Evolutionary conservation across 1,140 invertebrate species (phyloP).

Genomic region (Carcinoscorpius rotundicauda): DNA sequence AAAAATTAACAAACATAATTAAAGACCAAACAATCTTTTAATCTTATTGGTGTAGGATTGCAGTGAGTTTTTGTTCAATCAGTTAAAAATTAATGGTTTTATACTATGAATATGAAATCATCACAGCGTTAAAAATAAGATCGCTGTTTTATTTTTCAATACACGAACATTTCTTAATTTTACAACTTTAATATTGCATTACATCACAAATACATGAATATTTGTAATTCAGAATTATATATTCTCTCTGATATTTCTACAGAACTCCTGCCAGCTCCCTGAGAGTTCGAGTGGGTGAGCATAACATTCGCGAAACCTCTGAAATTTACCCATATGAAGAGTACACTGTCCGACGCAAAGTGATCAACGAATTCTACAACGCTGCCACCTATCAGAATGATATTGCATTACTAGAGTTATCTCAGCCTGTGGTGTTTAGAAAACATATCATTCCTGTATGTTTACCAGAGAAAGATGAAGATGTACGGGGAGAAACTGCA

Average conservation of each 20-base stretch:
- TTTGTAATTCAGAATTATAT: slow-evolving; percentile 1
- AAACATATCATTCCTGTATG: slow-evolving; percentile 75
- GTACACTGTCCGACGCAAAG: slow-evolving; percentile 68
- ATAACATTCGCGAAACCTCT: slow-evolving; percentile 70
- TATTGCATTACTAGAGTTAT: slow-evolving; percentile 66
- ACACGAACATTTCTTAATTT: background rate
- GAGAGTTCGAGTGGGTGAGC: slow-evolving; percentile 75
- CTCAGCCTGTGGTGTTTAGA: slow-evolving; percentile 55
- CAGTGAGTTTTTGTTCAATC: too few species aligned
- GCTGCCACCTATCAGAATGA: slow-evolving; percentile 58
- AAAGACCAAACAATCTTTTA: too few species aligned
- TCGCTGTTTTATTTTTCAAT: too few species aligned
- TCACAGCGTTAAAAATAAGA: too few species aligned
- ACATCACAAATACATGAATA: slow-evolving; percentile 2
- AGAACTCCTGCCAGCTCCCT: slow-evolving; percentile 35
- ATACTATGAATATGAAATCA: too few species aligned
- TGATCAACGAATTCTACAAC: slow-evolving; percentile 35
- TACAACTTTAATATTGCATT: background rate
- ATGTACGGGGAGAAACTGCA: slow-evolving; percentile 23
- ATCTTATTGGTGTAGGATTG: too few species aligned
- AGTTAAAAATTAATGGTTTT: too few species aligned
- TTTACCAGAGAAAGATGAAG: slow-evolving; percentile 49
- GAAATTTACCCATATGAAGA: slow-evolving; percentile 77
- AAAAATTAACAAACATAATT: too few species aligned
- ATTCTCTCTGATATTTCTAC: slow-evolving; percentile 5